Evolutionary conservation across 2,113 vertebrate genomes (phyloP).

Genomic region (Cebidichthys violaceus): DNA sequence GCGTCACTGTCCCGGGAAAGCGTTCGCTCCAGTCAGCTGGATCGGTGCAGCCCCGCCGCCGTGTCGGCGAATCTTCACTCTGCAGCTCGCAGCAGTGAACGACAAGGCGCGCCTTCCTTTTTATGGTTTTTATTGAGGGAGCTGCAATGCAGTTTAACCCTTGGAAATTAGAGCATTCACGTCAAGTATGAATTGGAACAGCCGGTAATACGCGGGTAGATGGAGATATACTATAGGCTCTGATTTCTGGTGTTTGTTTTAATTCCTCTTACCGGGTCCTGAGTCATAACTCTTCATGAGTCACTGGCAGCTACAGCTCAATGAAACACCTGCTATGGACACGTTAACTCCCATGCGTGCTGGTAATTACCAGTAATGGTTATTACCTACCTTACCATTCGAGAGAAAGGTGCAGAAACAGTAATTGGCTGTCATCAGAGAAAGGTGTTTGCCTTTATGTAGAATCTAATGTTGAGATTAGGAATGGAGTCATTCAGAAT

Average conservation of each 20-base stretch:
- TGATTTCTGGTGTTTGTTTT: slow-evolving; percentile 3
- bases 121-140: not conserved
- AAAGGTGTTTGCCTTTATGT: not conserved
- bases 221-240: not conserved
- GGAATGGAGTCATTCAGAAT: slow-evolving; percentile 20
- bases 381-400: not conserved
- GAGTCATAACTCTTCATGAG: slow-evolving; percentile 40
- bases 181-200: not conserved
- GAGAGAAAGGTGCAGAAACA: not conserved
- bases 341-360: slow-evolving; percentile 18
- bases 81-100: not conserved
- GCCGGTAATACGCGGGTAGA: too few species aligned
- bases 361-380: slow-evolving; percentile 16
- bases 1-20: slow-evolving; percentile 75
- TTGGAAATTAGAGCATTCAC: not conserved
- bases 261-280: not conserved
- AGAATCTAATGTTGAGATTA: not conserved
- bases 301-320: slow-evolving; percentile 29
- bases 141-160: slow-evolving; percentile 69
- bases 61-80: slow-evolving; percentile 3
- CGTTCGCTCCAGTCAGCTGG: slow-evolving; percentile 41
- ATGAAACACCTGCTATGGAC: slow-evolving; percentile 14
- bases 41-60: slow-evolving; percentile 24
- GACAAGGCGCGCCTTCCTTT: not conserved
- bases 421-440: slow-evolving; percentile 13